Evolutionary conservation across 2,797 vertebrate genomes (phyloP).

Genomic region (Poeciliopsis infans): DNA sequence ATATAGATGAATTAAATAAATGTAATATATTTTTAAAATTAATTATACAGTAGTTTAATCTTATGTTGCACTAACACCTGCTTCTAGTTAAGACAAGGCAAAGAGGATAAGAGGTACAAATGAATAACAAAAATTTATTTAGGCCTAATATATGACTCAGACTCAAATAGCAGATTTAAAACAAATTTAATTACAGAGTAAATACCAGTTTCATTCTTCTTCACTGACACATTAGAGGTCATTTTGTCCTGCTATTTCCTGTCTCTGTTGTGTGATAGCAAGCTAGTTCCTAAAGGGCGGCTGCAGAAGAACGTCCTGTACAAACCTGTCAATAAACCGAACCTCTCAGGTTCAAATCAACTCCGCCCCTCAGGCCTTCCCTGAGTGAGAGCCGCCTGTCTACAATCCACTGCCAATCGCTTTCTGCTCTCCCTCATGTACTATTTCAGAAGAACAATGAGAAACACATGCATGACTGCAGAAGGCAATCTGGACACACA

Average conservation of each 20-base stretch:
- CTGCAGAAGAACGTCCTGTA: slow-evolving; percentile 56
- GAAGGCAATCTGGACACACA: slow-evolving; percentile 44
- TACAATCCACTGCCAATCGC: slow-evolving; percentile 64
- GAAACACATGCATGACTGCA: slow-evolving; percentile 51
- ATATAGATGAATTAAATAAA: background rate
- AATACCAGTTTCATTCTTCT: background rate
- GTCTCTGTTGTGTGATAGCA: slow-evolving; percentile 37
- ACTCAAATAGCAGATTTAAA: background rate
- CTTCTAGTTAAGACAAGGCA: background rate
- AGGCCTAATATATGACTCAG: background rate
- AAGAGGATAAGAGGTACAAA: background rate
- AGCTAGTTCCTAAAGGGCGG: slow-evolving; percentile 42
- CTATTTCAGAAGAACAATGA: slow-evolving; percentile 55
- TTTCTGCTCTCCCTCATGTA: slow-evolving; percentile 68
- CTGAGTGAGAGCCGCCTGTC: slow-evolving; percentile 50
- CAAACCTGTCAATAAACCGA: slow-evolving; percentile 64
- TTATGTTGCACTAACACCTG: background rate
- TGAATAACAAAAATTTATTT: background rate
- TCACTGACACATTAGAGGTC: slow-evolving; percentile 28
- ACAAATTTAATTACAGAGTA: background rate
- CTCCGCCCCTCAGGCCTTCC: slow-evolving; percentile 53
- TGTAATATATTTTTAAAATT: background rate
- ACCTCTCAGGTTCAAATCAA: slow-evolving; percentile 43
- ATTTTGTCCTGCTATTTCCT: slow-evolving; percentile 40
- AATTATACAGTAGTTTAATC: background rate